Percentiles rank a stretch among this genome's conserved stretches.
These are phyloP conservation scores for Hyla sarda DNA, from an alignment of 2,113 vertebrate genomes.

Conservation along the genomic window DNA sequence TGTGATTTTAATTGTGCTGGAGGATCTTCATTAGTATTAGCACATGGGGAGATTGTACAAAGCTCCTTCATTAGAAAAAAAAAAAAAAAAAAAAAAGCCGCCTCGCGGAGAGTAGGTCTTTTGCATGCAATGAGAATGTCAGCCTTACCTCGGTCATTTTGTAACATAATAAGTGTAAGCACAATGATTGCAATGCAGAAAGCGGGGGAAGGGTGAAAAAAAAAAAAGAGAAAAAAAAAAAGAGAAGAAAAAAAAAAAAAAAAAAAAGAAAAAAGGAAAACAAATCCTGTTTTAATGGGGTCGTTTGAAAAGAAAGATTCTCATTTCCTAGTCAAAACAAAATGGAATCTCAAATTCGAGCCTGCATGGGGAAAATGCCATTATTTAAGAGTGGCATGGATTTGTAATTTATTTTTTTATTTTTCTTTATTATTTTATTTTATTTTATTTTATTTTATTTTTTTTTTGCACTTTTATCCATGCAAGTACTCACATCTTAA, in stretches of 20 bases:
- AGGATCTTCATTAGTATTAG: conserved; percentile 97
- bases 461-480: conserved; percentile 83
- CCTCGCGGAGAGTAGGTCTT: conserved; percentile 84
- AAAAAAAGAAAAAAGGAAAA: conserved; percentile 47
- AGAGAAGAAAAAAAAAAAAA: conserved; percentile 3
- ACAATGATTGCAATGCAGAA: conserved; percentile 89
- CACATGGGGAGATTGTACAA: conserved; percentile 84
- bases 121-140: conserved; percentile 91
- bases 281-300: conserved; percentile 81
- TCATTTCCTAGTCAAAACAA: conserved; percentile 89
- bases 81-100: conserved; percentile 70
- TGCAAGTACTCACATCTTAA: conserved; percentile 77
- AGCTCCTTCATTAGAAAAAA: conserved; percentile 84
- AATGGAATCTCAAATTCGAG: conserved; percentile 83
- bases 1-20: conserved; percentile 89
- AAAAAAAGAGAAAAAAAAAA: conserved; percentile 10
- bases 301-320: conserved; percentile 80
- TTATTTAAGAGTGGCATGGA: conserved; percentile 85
- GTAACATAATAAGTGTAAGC: conserved; percentile 96
- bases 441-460: conserved; percentile 75
- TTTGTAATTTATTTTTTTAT: conserved; percentile 85
- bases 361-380: conserved; percentile 81
- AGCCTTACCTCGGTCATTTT: conserved; percentile 95
- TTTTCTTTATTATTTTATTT: neutral
- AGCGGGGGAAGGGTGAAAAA: conserved; percentile 84